phyloP scores from a whole-genome alignment of 2,888 invertebrate genomes.

The Tachystola acroxantha region DNA sequence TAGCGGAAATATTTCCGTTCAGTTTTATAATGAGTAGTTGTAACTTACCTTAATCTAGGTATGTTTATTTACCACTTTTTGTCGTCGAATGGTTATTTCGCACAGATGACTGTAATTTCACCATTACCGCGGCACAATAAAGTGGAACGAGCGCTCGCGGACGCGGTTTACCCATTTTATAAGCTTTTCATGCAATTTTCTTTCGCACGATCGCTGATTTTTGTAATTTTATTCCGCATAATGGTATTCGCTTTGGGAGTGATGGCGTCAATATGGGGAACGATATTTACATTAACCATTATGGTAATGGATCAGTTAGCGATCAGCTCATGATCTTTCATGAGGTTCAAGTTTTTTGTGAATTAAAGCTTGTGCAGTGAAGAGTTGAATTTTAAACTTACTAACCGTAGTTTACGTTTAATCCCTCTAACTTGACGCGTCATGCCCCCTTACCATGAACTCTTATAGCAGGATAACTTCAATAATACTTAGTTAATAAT shows the following conservation, averaged over 20 bases:
- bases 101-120: conserved; percentile 20
- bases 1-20: too few species aligned
- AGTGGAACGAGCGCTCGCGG: conserved; percentile 23
- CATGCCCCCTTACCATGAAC: too few species aligned
- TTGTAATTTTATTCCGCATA: conserved; percentile 23
- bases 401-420: too few species aligned
- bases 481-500: too few species aligned
- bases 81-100: not conserved
- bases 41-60: not conserved
- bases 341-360: too few species aligned
- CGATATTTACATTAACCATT: not conserved
- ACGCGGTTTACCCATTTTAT: conserved; percentile 19
- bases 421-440: too few species aligned
- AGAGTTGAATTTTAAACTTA: too few species aligned
- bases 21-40: too few species aligned
- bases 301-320: not conserved
- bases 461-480: too few species aligned
- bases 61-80: not conserved
- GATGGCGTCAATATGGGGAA: not conserved
- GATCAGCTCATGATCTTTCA: too few species aligned
- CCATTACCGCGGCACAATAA: conserved; percentile 27
- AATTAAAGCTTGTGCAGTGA: too few species aligned
- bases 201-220: conserved; percentile 18
- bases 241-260: conserved; percentile 9
- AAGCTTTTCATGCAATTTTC: conserved; percentile 27